Percentiles rank a stretch among this genome's conserved stretches.
These are phyloP conservation scores for Drosophila sp. DNA, from an alignment of 1,140 invertebrate genomes.

Conservation along the genomic window DNA sequence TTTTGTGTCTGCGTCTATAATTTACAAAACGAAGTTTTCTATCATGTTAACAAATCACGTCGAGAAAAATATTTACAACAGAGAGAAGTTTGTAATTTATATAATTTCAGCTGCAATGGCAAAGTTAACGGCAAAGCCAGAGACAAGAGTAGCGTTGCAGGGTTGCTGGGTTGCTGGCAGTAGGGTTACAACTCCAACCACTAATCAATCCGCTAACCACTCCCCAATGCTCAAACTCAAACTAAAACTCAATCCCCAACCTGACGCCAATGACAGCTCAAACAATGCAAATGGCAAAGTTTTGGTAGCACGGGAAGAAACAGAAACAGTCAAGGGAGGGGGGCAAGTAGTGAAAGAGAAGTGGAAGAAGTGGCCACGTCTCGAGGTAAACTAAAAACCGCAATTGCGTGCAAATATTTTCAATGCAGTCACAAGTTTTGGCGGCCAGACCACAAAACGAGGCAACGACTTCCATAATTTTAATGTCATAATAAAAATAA, in stretches of 20 bases:
- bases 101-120: constrained; percentile 75
- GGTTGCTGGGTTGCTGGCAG: background rate
- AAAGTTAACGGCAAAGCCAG: constrained; percentile 6
- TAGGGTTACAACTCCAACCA: constrained; percentile 9
- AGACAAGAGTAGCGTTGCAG: background rate
- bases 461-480: constrained; percentile 70
- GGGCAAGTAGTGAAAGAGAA: background rate
- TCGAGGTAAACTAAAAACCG: constrained; percentile 65
- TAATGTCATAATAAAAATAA: constrained; percentile 80
- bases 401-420: constrained; percentile 84
- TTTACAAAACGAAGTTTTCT: constrained; percentile 67
- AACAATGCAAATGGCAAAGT: constrained; percentile 76
- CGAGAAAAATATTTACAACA: constrained; percentile 56
- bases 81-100: constrained; percentile 74
- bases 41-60: constrained; percentile 84
- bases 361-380: constrained; percentile 15
- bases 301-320: constrained; percentile 15
- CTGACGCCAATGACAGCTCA: constrained; percentile 63
- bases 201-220: constrained; percentile 37
- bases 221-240: background rate
- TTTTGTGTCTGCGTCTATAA: constrained; percentile 45
- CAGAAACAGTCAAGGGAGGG: no score
- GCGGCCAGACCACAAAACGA: constrained; percentile 47
- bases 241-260: background rate
- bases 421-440: constrained; percentile 71